A percentile compares a stretch with the other conserved stretches of the same genome.
These are phyloP conservation scores for Acleris laterana DNA, from an alignment of 2,888 invertebrate genomes.

Conservation along the genomic window DNA sequence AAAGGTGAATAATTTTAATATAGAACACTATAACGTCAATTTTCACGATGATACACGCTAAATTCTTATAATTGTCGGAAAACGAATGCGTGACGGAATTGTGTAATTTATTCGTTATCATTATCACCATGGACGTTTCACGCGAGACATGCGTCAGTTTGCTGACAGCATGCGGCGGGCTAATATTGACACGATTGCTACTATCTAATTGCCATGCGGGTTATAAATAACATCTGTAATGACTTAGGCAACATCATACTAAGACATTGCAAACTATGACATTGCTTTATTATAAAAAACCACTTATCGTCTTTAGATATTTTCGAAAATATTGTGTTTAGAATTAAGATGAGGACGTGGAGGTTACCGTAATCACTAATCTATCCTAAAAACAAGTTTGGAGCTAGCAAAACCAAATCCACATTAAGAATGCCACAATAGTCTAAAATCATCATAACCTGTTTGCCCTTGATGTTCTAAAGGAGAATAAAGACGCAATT, in stretches of 20 bases:
- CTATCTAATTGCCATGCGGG: conserved; percentile 14
- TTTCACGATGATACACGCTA: no score
- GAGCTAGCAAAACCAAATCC: conserved; percentile 20
- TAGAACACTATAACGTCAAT: no score
- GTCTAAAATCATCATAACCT: conserved; percentile 23
- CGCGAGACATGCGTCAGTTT: background rate
- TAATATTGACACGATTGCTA: conserved; percentile 20
- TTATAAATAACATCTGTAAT: conserved; percentile 10
- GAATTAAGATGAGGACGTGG: background rate
- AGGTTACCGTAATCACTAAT: conserved; percentile 7
- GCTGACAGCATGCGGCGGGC: background rate
- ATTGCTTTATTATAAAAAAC: no score
- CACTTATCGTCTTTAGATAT: background rate
- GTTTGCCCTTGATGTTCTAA: conserved; percentile 16
- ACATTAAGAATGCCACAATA: conserved; percentile 12
- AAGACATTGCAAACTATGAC: background rate
- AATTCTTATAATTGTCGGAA: background rate
- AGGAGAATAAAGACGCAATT: conserved; percentile 32
- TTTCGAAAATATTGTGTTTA: conserved; percentile 4
- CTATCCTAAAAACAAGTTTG: conserved; percentile 10
- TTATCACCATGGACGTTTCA: conserved; percentile 1
- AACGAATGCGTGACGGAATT: background rate
- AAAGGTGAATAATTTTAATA: no score
- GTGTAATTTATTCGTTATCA: conserved; percentile 6
- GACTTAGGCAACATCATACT: conserved; percentile 1